Base-by-base conservation (phyloP, 2,797 vertebrate species). In the Sciurus carolinensis region DNA sequence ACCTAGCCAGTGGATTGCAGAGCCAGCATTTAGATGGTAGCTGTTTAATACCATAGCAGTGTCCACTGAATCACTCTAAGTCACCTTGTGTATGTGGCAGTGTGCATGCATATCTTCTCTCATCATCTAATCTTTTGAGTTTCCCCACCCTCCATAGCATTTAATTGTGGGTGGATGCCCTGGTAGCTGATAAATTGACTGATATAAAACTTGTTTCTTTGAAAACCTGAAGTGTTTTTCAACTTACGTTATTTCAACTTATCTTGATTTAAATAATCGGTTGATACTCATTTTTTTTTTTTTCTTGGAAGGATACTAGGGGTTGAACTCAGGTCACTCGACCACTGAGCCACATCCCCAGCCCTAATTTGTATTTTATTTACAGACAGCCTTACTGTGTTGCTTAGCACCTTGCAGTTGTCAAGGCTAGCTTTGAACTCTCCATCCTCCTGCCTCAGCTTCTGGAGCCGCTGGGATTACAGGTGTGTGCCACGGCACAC, bases 181-280 rank as follows among this genome's bases (percentile, higher is more conserved):
- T 9, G 8, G 50, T 79, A 54, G 57, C 44, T 28, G 11, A 3
- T 62, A 30, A 18, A 3, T 44, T 50, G 33, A 73, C 0, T 22
- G 28, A 71, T 3, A 5, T 36, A 72, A 72, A 72, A 77, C 33
- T 66, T 50, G 18, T 71, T 82, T 92, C n/a, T 87, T 47, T 86
- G 39, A 73, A 79, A 89, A 80, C 36, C 39, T 69, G 42, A 92
- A 62, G 30, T 33, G 36, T 71, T 81, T 90, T 93, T 2, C 12
- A 64, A 28, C 33, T 82, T 93, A 72, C 7, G 12, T 64, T 76
- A 52, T 54, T 69, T 67, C 69, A 66, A 1, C 28, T 82, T 72
- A 75, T 52, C 47, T 54, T 82, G 30, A 71, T 42, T 80, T 89
- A 96, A 85, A 36, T 85, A 73, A 84, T 64, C n/a, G 30, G 7